Conservation (phyloP, 2,888 invertebrate genomes). For the Sinhomidia bicolor region DNA sequence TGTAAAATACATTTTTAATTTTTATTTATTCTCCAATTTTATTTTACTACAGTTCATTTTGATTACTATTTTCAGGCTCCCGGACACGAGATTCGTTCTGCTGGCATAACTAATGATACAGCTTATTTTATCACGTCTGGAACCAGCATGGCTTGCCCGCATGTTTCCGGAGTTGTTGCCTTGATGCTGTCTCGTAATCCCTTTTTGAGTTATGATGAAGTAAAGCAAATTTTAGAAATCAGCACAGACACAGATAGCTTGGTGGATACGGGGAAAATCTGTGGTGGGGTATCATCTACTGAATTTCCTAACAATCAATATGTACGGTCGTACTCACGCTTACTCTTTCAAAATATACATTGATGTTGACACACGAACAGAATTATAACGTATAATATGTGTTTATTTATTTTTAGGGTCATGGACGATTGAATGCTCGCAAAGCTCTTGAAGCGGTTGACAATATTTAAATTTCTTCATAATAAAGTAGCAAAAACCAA, state of each 20-base stretch:
- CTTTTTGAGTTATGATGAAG: background rate
- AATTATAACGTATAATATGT: too few species aligned
- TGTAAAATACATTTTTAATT: too few species aligned
- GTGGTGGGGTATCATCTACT: background rate
- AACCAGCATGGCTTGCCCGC: conserved; percentile 8
- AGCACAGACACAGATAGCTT: background rate
- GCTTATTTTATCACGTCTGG: background rate
- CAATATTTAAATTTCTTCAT: background rate
- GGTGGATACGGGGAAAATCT: background rate
- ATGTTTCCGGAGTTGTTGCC: background rate
- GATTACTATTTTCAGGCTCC: background rate
- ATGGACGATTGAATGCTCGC: background rate
- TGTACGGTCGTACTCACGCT: background rate
- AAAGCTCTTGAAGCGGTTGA: background rate
- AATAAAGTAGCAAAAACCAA: background rate
- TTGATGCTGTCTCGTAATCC: background rate
- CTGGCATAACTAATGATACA: background rate
- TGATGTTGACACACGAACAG: too few species aligned
- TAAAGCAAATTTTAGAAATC: background rate
- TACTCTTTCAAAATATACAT: too few species aligned
- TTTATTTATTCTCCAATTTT: too few species aligned
- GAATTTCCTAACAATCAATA: conserved; percentile 2
- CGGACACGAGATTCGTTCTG: background rate
- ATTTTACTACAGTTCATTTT: too few species aligned
- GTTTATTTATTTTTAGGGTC: conserved; percentile 6